phyloP scores from a whole-genome alignment of 2,888 invertebrate species.

The Dynastes tityus region DNA sequence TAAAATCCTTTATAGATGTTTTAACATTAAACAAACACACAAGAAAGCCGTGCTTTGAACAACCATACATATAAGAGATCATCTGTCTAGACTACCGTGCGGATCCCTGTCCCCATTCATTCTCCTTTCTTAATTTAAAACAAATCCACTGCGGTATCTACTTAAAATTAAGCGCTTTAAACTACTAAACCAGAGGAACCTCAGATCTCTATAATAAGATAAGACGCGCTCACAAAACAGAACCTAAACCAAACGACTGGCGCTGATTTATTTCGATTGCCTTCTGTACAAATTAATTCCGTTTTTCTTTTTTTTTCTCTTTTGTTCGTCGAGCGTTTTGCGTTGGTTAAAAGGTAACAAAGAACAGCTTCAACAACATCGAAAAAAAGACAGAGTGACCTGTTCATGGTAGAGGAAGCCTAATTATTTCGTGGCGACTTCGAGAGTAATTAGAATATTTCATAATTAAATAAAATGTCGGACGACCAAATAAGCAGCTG shows the following conservation, averaged over 20 bases:
- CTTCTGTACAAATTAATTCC: slow-evolving; percentile 50
- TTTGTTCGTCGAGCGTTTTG: not conserved
- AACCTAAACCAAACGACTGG: slow-evolving; percentile 36
- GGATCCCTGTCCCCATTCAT: not conserved
- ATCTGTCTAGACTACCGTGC: slow-evolving; percentile 3
- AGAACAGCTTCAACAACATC: not conserved
- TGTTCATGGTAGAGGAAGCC: not conserved
- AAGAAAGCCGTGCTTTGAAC: too few relatives aligned
- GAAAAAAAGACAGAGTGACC: not conserved
- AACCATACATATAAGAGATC: not conserved
- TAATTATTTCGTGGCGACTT: slow-evolving; percentile 12
- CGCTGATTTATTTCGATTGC: slow-evolving; percentile 51
- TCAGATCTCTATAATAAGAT: slow-evolving; percentile 13
- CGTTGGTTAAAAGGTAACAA: not conserved
- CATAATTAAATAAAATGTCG: slow-evolving; percentile 44
- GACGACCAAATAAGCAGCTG: not conserved
- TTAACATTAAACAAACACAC: too few relatives aligned
- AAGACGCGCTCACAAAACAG: not conserved
- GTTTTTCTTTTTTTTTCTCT: not conserved
- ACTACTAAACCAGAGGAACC: slow-evolving; percentile 6
- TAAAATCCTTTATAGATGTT: too few relatives aligned
- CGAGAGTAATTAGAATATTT: slow-evolving; percentile 45
- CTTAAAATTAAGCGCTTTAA: slow-evolving; percentile 15
- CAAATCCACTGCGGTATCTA: not conserved
- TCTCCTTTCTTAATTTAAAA: slow-evolving; percentile 13